Percentiles rank a stretch among this genome's conserved stretches.
These are phyloP conservation scores for Macrosoma leucophasiata DNA, from an alignment of 2,888 invertebrate species.

Conservation along the genomic window DNA sequence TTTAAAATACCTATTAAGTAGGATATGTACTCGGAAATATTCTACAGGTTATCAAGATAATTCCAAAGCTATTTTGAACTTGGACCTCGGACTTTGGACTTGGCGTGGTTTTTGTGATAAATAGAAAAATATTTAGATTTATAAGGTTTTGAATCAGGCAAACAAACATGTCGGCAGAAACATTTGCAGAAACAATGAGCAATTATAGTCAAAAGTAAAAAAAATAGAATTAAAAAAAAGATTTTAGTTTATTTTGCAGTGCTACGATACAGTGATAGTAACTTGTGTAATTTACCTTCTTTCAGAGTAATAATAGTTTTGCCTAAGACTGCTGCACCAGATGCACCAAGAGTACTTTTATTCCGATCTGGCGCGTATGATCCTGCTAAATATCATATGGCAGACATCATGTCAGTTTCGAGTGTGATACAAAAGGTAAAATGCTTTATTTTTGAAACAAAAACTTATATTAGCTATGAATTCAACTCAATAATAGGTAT, in stretches of 20 bases:
- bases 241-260: background rate
- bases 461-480: no score
- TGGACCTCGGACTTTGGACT: no score
- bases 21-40: no score
- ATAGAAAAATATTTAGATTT: background rate
- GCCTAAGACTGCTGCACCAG: conserved; percentile 29
- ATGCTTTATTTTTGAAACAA: no score
- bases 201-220: no score
- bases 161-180: no score
- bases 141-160: background rate
- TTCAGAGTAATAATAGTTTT: conserved; percentile 23
- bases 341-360: conserved; percentile 56
- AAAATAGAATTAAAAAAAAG: background rate
- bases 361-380: conserved; percentile 43
- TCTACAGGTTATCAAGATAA: no score
- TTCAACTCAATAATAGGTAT: no score
- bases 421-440: conserved; percentile 35
- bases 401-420: conserved; percentile 37
- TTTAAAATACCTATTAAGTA: no score
- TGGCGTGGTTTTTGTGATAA: background rate
- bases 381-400: conserved; percentile 31
- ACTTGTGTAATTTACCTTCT: background rate
- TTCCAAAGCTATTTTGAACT: no score
- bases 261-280: background rate
- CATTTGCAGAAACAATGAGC: no score